Evolutionary conservation across 2,888 invertebrate species (phyloP).

Genomic region (Malthinus flaveolus): DNA sequence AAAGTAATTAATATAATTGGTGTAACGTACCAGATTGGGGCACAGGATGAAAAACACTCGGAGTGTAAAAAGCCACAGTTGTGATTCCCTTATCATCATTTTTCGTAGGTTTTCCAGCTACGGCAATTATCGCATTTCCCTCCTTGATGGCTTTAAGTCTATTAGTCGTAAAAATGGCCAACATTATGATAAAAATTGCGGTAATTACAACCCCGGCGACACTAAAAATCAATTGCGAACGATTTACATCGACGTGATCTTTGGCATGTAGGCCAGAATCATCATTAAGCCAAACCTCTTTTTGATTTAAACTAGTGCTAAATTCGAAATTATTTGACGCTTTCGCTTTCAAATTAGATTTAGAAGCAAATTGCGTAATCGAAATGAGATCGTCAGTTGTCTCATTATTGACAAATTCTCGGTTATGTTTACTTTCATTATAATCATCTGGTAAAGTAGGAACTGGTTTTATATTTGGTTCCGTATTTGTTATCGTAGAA

Average conservation of each 20-base stretch:
- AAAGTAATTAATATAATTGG: background rate
- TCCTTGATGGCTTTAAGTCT: constrained; percentile 11
- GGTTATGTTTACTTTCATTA: constrained; percentile 52
- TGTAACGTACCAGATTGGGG: constrained; percentile 16
- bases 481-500: constrained; percentile 36
- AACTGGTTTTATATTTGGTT: constrained; percentile 33
- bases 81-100: constrained; percentile 4
- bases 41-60: constrained; percentile 35
- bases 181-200: constrained; percentile 8
- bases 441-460: constrained; percentile 37
- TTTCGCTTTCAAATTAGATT: constrained; percentile 34
- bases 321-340: constrained; percentile 30
- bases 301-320: constrained; percentile 36
- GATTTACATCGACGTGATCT: background rate
- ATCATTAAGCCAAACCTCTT: constrained; percentile 24
- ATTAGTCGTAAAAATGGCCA: constrained; percentile 8
- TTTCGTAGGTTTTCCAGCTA: constrained; percentile 2
- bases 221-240: constrained; percentile 17
- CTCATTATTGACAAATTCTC: constrained; percentile 29
- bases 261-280: constrained; percentile 8
- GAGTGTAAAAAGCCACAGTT: constrained; percentile 27
- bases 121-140: background rate
- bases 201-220: constrained; percentile 16
- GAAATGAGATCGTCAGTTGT: constrained; percentile 18
- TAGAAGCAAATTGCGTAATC: constrained; percentile 33